Evolutionary conservation across 1,140 invertebrate species (phyloP).

Genomic region (Oscheius sp.): DNA sequence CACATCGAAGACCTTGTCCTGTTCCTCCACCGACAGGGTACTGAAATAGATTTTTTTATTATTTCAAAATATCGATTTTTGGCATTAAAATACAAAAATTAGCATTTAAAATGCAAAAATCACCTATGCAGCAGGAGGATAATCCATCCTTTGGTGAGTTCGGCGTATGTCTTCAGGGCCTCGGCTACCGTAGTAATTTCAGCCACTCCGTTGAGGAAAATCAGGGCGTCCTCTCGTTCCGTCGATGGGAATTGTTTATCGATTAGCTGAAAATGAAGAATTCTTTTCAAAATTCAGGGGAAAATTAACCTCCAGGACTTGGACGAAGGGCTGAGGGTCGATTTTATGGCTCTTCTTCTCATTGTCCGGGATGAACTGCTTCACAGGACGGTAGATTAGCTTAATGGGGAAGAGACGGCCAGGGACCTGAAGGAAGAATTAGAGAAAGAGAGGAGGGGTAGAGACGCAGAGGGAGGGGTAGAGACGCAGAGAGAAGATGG

Average conservation of each 20-base stretch:
- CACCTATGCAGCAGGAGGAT: conserved; percentile 83
- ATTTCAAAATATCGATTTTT: too few species aligned
- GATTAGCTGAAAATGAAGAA: conserved; percentile 68
- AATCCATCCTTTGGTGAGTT: conserved; percentile 82
- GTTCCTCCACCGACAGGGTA: conserved; percentile 83
- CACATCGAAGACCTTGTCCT: conserved; percentile 96
- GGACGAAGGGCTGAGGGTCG: conserved; percentile 85
- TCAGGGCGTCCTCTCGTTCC: conserved; percentile 89
- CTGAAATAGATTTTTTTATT: conserved; percentile 59
- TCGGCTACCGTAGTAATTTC: conserved; percentile 89
- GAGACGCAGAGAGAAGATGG: too few species aligned
- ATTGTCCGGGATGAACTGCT: conserved; percentile 63
- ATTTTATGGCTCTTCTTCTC: conserved; percentile 72
- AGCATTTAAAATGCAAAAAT: not conserved
- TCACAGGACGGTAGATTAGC: conserved; percentile 78
- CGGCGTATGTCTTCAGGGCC: conserved; percentile 75
- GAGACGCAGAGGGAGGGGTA: too few species aligned
- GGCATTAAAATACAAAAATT: too few species aligned
- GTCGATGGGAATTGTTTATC: conserved; percentile 72
- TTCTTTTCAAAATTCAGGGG: not conserved
- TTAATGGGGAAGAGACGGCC: conserved; percentile 89
- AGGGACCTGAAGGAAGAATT: conserved; percentile 71
- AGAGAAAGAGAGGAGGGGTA: not conserved
- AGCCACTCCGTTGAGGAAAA: conserved; percentile 91
- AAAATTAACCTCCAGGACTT: conserved; percentile 77